A percentile compares a stretch with the other conserved stretches of the same genome.
Evolutionary conservation across 1,140 invertebrate genomes (phyloP).

Genomic region (Panagrolaimus sp.): DNA sequence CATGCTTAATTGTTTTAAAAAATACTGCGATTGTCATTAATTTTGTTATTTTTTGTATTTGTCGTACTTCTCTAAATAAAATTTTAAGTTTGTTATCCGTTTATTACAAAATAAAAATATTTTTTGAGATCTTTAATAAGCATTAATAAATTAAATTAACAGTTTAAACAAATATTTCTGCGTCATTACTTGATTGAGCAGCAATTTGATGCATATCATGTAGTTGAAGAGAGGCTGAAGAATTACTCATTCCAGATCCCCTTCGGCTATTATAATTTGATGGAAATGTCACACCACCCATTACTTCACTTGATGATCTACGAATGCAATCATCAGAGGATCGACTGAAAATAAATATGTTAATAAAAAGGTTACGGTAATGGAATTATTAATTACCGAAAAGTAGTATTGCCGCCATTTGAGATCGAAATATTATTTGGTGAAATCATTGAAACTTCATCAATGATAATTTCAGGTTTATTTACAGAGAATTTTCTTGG

Average conservation of each 20-base stretch:
- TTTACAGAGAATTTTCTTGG: conserved; percentile 42
- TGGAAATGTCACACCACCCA: conserved; percentile 53
- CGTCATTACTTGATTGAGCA: conserved; percentile 25
- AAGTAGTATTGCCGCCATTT: conserved; percentile 55
- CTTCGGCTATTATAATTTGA: conserved; percentile 48
- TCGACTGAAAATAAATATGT: conserved; percentile 38
- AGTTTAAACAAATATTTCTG: conserved; percentile 42
- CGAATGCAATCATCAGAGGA: conserved; percentile 54
- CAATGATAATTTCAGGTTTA: conserved; percentile 58
- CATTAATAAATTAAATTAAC: no score
- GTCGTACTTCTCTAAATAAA: no score
- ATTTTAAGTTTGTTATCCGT: no score
- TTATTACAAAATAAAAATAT: no score
- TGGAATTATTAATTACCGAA: conserved; percentile 28
- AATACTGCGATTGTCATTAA: no score
- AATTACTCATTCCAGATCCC: conserved; percentile 56
- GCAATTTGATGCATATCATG: conserved; percentile 55
- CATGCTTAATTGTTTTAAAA: no score
- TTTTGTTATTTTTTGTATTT: no score
- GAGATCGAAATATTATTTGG: conserved; percentile 52
- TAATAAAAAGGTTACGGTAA: neutral
- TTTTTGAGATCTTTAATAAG: no score
- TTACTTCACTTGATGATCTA: conserved; percentile 54
- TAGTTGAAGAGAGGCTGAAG: conserved; percentile 55
- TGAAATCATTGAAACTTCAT: conserved; percentile 46